phyloP scores from a whole-genome alignment of 2,797 vertebrate species.

The Enteromius mattozi region DNA sequence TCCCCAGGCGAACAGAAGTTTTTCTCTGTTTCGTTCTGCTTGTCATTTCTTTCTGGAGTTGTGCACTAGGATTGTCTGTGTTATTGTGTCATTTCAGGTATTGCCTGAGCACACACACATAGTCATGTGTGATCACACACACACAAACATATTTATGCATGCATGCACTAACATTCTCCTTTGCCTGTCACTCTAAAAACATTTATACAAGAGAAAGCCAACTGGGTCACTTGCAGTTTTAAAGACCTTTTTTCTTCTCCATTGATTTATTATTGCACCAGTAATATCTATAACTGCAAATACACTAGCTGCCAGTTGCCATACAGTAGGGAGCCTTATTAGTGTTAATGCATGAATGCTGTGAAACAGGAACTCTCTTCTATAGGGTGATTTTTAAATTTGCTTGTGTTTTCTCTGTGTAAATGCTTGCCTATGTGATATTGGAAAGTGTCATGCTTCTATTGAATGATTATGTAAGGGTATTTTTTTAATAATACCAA shows the following conservation, averaged over 20 bases:
- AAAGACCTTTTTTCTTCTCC: constrained; percentile 43
- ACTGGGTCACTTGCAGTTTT: constrained; percentile 60
- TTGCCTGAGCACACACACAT: constrained; percentile 21
- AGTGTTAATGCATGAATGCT: constrained; percentile 55
- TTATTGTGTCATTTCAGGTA: constrained; percentile 27
- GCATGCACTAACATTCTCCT: constrained; percentile 30
- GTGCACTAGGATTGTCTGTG: constrained; percentile 33
- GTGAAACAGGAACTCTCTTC: constrained; percentile 48
- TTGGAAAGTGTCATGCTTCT: neutral
- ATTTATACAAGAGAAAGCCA: constrained; percentile 53
- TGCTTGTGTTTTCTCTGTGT: constrained; percentile 3
- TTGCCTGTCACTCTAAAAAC: constrained; percentile 31
- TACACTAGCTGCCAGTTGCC: constrained; percentile 41
- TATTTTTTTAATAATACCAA: neutral
- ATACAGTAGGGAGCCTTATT: constrained; percentile 53
- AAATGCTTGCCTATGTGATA: neutral
- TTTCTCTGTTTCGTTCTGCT: constrained; percentile 64
- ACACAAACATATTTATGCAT: neutral
- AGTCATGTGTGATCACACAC: constrained; percentile 8
- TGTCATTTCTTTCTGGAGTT: constrained; percentile 51
- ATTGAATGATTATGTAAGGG: neutral
- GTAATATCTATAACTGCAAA: constrained; percentile 55
- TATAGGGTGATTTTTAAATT: constrained; percentile 20
- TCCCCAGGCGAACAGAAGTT: constrained; percentile 86
- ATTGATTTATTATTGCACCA: constrained; percentile 62